Percentiles rank a stretch among this genome's conserved stretches.
Evolutionary conservation across 2,113 vertebrate species (phyloP).

Genomic region (Empidonax alnorum): DNA sequence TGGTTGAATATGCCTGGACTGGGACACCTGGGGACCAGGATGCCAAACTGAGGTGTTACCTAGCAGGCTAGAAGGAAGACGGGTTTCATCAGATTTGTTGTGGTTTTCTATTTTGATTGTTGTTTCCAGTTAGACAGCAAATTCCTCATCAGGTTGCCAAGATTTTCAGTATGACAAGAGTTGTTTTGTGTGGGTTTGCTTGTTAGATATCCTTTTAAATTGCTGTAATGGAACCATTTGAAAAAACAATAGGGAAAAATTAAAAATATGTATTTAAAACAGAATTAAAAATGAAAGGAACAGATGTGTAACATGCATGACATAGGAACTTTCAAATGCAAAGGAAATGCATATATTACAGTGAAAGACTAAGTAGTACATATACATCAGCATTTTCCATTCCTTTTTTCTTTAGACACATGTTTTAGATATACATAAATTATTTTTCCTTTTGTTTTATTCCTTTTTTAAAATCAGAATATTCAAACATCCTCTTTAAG

Average conservation of each 20-base stretch:
- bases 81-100: accelerated
- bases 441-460: conserved; percentile 35
- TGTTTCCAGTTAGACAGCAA: neutral
- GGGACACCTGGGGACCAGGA: neutral
- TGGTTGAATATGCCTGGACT: neutral
- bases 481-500: conserved; percentile 40
- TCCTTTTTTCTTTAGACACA: neutral
- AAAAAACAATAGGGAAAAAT: conserved; percentile 58
- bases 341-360: neutral
- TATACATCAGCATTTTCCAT: conserved; percentile 27
- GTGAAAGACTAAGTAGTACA: neutral
- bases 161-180: conserved; percentile 15
- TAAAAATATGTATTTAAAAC: conserved; percentile 52
- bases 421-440: conserved; percentile 21
- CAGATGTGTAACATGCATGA: conserved; percentile 33
- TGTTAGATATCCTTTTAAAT: conserved; percentile 27
- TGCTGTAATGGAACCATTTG: conserved; percentile 21
- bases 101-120: neutral
- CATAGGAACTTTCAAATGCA: conserved; percentile 36
- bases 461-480: conserved; percentile 13
- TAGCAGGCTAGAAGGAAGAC: neutral
- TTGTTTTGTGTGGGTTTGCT: neutral
- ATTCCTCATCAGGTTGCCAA: conserved; percentile 20
- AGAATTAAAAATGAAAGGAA: conserved; percentile 51
- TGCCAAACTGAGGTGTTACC: neutral